These are phyloP conservation scores for Syngnathus rostellatus DNA, from an alignment of 2,797 vertebrate genomes.

Conservation along the genomic window DNA sequence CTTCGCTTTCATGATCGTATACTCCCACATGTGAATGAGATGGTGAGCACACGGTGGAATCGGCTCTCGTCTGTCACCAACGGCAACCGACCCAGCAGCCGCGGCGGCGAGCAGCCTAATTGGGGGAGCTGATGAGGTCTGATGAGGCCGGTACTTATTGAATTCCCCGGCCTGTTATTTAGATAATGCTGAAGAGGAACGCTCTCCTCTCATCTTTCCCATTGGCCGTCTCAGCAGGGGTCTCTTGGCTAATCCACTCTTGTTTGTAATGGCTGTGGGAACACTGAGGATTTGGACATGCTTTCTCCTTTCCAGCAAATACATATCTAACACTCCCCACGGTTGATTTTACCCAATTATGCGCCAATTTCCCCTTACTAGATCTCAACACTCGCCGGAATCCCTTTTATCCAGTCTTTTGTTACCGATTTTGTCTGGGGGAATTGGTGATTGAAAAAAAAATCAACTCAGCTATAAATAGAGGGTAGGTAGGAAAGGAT, in stretches of 20 bases:
- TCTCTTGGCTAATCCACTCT: constrained; percentile 49
- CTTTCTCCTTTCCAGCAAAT: constrained; percentile 17
- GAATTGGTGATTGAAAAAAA: not conserved
- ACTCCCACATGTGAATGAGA: too few species aligned
- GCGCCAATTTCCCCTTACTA: constrained; percentile 39
- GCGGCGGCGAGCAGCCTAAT: constrained; percentile 55
- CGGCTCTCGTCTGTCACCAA: constrained; percentile 51
- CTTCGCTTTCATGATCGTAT: not conserved
- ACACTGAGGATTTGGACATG: constrained; percentile 16
- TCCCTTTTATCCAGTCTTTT: not conserved
- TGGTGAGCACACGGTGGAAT: constrained; percentile 3
- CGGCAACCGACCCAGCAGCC: constrained; percentile 50
- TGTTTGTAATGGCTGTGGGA: constrained; percentile 50
- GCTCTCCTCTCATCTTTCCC: constrained; percentile 41
- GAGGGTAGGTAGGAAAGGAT: not conserved
- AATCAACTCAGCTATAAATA: not conserved
- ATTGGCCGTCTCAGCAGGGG: constrained; percentile 52
- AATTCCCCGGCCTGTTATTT: constrained; percentile 64
- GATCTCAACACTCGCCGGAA: constrained; percentile 23
- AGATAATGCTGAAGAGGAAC: constrained; percentile 53
- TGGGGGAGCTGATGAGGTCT: constrained; percentile 62
- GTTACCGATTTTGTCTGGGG: not conserved
- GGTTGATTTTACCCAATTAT: constrained; percentile 54
- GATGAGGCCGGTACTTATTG: constrained; percentile 63
- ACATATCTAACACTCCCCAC: constrained; percentile 26